A percentile compares a stretch with the other conserved stretches of the same genome.
Conservation (phyloP, 1,140 invertebrate genomes). For the Habropoda laboriosa region DNA sequence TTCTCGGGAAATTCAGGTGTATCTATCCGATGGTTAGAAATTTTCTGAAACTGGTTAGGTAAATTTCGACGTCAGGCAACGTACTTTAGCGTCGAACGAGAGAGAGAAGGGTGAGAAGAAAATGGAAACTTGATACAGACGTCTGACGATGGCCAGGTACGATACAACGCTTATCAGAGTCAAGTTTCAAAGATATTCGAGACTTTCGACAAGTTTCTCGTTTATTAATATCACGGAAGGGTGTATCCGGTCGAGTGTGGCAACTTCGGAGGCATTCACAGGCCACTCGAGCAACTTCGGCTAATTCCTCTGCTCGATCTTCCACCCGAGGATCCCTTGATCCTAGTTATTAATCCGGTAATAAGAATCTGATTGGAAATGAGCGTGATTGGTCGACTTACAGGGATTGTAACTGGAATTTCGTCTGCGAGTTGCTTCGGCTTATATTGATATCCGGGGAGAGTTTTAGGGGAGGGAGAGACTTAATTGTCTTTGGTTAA, state of each 20-base stretch:
- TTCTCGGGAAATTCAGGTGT: no score
- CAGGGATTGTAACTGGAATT: background rate
- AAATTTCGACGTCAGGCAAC: no score
- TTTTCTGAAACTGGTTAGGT: no score
- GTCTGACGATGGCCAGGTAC: no score
- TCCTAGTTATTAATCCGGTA: slow-evolving; percentile 28
- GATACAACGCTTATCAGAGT: no score
- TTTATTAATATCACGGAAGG: slow-evolving; percentile 17
- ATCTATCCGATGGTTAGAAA: no score
- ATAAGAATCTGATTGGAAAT: slow-evolving; percentile 27
- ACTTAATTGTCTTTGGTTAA: no score
- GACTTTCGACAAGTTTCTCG: background rate
- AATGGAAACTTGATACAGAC: no score
- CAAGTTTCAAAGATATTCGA: background rate
- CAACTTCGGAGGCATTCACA: background rate
- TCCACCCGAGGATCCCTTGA: background rate
- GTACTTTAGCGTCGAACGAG: no score
- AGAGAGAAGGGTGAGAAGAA: no score
- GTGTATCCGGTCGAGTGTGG: background rate
- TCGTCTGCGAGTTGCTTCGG: background rate
- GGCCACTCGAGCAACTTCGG: slow-evolving; percentile 8
- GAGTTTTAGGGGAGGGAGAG: no score
- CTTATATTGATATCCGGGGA: no score
- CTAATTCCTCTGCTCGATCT: slow-evolving; percentile 27
- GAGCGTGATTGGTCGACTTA: background rate